Conservation (phyloP, 2,888 invertebrate genomes). For the Nemurella pictetii region DNA sequence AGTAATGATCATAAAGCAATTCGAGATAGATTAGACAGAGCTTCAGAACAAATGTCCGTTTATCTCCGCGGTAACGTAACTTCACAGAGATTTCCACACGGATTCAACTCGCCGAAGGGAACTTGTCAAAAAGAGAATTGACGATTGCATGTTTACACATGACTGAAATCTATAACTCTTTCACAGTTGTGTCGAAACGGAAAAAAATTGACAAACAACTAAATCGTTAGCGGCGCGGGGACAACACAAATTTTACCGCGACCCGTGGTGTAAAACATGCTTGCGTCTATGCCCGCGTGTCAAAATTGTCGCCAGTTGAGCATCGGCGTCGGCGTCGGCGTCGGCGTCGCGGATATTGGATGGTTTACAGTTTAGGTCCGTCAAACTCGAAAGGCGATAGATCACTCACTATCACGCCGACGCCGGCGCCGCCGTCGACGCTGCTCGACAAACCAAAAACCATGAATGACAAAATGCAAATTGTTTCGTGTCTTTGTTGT, state of each 20-base stretch:
- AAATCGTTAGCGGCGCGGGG: neutral
- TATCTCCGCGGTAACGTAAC: neutral
- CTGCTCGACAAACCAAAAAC: constrained; percentile 19
- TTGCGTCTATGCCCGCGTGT: neutral
- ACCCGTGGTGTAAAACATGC: too few relatives aligned
- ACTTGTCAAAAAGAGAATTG: neutral
- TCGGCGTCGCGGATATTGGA: constrained; percentile 7
- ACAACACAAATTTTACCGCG: neutral
- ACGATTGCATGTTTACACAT: neutral
- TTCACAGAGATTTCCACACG: neutral
- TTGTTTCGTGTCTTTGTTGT: constrained; percentile 31
- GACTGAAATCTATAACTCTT: neutral
- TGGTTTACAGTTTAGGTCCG: constrained; percentile 21
- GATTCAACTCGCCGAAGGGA: neutral
- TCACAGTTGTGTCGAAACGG: neutral
- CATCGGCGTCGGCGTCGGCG: neutral
- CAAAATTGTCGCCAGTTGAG: neutral
- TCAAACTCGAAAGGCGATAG: constrained; percentile 16
- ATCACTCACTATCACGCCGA: constrained; percentile 15
- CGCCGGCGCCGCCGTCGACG: neutral
- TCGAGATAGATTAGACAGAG: neutral
- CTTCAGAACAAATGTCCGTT: neutral
- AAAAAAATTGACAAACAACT: neutral
- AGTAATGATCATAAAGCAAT: neutral
- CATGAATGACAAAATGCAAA: constrained; percentile 33